These are phyloP conservation scores for Luperina nickerlii DNA, from an alignment of 2,888 invertebrate species.

Conservation along the genomic window DNA sequence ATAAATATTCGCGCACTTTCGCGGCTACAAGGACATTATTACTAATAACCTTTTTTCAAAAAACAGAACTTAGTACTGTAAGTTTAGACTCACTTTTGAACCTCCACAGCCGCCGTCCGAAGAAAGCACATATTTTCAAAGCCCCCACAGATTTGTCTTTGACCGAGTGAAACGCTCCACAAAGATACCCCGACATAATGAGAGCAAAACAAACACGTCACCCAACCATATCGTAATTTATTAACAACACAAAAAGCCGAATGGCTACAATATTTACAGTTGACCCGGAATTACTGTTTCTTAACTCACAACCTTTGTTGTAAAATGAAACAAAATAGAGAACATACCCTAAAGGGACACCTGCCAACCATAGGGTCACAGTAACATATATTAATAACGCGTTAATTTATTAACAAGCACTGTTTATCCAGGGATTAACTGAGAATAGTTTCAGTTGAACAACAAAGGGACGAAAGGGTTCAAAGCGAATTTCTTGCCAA, in stretches of 20 bases:
- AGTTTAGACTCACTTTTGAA: constrained; percentile 32
- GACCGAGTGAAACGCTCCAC: constrained; percentile 66
- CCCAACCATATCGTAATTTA: constrained; percentile 80
- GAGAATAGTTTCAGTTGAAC: constrained; percentile 90
- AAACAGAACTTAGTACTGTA: constrained; percentile 5
- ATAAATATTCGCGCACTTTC: neutral
- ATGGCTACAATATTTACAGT: constrained; percentile 87
- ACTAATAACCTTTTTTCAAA: neutral
- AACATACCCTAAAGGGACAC: constrained; percentile 84
- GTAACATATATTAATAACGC: constrained; percentile 90
- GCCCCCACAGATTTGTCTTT: constrained; percentile 69
- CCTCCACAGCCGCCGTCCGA: constrained; percentile 16
- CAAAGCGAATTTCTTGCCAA: constrained; percentile 90
- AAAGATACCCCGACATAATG: constrained; percentile 74
- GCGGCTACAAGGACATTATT: neutral
- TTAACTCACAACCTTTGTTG: constrained; percentile 86
- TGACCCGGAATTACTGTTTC: constrained; percentile 85
- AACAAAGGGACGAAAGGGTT: constrained; percentile 90
- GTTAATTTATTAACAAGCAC: constrained; percentile 90
- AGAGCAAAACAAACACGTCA: constrained; percentile 80
- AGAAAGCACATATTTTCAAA: constrained; percentile 65
- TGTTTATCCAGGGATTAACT: constrained; percentile 90
- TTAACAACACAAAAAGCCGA: constrained; percentile 85
- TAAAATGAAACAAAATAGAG: constrained; percentile 80
- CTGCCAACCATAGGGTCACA: constrained; percentile 87